A percentile compares a stretch with the other conserved stretches of the same genome.
phyloP scores from a whole-genome alignment of 2,888 invertebrate genomes.

The Archips crataeganus region DNA sequence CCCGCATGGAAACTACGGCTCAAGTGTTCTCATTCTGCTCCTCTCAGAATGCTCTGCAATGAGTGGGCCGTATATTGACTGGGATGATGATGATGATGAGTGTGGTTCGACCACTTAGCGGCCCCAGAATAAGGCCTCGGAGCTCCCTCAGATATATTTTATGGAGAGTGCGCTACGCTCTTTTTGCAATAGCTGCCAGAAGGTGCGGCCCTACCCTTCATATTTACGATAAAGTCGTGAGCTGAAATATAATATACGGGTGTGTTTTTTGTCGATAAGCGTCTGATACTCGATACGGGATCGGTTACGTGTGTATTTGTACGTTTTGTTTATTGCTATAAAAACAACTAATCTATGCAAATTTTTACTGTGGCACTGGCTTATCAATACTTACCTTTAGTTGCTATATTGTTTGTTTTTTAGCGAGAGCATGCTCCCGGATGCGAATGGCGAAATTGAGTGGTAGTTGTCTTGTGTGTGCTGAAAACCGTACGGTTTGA shows the following conservation, averaged over 20 bases:
- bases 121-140: constrained; percentile 50
- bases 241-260: constrained; percentile 81
- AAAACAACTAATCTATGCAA: background rate
- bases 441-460: no score
- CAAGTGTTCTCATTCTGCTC: no score
- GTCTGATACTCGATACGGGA: constrained; percentile 63
- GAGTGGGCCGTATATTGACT: no score
- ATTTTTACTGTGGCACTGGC: background rate
- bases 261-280: constrained; percentile 77
- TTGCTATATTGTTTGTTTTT: no score
- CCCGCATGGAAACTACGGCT: no score
- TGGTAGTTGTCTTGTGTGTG: no score
- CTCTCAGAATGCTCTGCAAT: no score
- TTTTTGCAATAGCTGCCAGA: constrained; percentile 84
- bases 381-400: background rate
- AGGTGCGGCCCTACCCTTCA: constrained; percentile 83
- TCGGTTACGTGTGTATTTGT: constrained; percentile 45
- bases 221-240: constrained; percentile 86
- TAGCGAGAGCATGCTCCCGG: no score
- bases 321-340: constrained; percentile 31
- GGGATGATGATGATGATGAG: no score
- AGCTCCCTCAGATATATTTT: constrained; percentile 78
- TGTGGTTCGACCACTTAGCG: background rate
- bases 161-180: constrained; percentile 80
- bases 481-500: no score